Evolutionary conservation across 2,888 invertebrate species (phyloP).

Genomic region (Erebia aethiops): DNA sequence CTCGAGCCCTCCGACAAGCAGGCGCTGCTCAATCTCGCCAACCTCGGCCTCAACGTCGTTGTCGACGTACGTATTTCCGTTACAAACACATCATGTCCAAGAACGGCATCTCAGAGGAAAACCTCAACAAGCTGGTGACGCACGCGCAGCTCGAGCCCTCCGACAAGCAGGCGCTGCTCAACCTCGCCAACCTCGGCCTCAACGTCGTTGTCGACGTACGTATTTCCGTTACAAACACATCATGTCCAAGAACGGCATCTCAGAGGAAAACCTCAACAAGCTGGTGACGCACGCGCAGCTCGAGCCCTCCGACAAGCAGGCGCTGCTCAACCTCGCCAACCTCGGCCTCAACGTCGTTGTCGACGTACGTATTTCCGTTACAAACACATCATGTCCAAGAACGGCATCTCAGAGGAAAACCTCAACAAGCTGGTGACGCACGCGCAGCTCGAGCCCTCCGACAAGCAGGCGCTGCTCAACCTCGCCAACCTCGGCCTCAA

Average conservation of each 20-base stretch:
- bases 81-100: slow-evolving; percentile 99
- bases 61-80: no score
- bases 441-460: slow-evolving; percentile 96
- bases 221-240: no score
- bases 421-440: slow-evolving; percentile 98
- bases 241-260: slow-evolving; percentile 98
- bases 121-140: slow-evolving; percentile 97
- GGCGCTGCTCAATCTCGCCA: no score
- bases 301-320: slow-evolving; percentile 95
- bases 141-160: slow-evolving; percentile 97
- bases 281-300: slow-evolving; percentile 99
- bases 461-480: slow-evolving; percentile 98
- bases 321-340: slow-evolving; percentile 96
- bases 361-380: no score
- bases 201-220: slow-evolving; percentile 98
- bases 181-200: slow-evolving; percentile 95
- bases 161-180: slow-evolving; percentile 97
- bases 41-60: no score
- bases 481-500: slow-evolving; percentile 96
- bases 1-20: no score
- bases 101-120: slow-evolving; percentile 99
- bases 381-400: slow-evolving; percentile 99
- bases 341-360: slow-evolving; percentile 97
- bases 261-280: slow-evolving; percentile 98
- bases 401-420: slow-evolving; percentile 99